phyloP scores from a whole-genome alignment of 2,888 invertebrate genomes.

The Archips crataeganus region DNA sequence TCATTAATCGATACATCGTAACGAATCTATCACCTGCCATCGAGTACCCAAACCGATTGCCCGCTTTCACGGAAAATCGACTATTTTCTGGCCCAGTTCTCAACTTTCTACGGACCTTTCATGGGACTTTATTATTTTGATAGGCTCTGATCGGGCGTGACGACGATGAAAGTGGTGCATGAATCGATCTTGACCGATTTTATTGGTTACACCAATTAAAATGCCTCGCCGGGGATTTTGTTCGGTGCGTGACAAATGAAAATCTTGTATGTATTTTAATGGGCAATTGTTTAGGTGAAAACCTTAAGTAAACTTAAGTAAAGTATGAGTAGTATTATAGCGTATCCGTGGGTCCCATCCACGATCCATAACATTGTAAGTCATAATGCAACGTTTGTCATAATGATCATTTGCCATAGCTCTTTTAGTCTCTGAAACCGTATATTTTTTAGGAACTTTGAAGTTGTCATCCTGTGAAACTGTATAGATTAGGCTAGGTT shows the following conservation, averaged over 20 bases:
- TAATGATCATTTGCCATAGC: no score
- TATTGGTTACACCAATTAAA: conserved; percentile 2
- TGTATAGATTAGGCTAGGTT: no score
- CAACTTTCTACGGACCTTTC: conserved; percentile 58
- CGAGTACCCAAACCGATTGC: conserved; percentile 42
- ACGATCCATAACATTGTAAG: no score
- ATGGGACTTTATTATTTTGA: conserved; percentile 47
- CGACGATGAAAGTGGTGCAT: conserved; percentile 31
- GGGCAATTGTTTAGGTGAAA: no score
- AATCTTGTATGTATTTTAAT: background rate
- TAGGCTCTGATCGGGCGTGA: conserved; percentile 26
- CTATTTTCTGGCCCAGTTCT: conserved; percentile 53
- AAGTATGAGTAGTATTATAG: no score
- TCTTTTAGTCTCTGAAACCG: no score
- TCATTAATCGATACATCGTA: conserved; percentile 39
- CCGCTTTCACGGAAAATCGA: conserved; percentile 63
- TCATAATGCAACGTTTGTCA: no score
- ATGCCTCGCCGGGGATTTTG: background rate
- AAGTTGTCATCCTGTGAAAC: no score
- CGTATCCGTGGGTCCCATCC: no score
- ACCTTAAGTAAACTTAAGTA: no score
- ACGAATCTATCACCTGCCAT: conserved; percentile 34
- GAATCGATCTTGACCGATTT: conserved; percentile 11
- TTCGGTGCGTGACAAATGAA: background rate
- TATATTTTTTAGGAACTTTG: no score